Conservation (phyloP, 2,888 invertebrate genomes). For the Polyploca ridens region DNA sequence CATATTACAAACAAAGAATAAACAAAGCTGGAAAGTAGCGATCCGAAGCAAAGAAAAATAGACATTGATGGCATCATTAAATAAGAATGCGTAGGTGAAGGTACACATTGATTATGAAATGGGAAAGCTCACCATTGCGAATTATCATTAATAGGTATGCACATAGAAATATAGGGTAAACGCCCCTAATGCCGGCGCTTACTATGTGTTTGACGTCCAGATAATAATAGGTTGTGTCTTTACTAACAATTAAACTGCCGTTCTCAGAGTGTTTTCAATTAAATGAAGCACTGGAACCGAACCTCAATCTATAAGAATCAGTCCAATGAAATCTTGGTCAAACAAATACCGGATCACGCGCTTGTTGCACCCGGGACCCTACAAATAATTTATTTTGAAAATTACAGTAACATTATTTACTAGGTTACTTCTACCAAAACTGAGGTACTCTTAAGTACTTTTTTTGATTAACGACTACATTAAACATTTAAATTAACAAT, state of each 20-base stretch:
- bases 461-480: not conserved
- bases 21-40: slow-evolving; percentile 7
- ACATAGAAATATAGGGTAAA: slow-evolving; percentile 62
- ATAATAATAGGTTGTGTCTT: slow-evolving; percentile 59
- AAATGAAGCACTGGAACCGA: slow-evolving; percentile 60
- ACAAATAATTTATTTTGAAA: too few species aligned
- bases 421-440: not conserved
- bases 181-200: slow-evolving; percentile 56
- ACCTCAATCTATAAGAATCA: slow-evolving; percentile 41
- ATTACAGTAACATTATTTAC: too few species aligned
- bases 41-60: slow-evolving; percentile 28
- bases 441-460: too few species aligned
- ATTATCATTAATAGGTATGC: slow-evolving; percentile 52
- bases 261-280: slow-evolving; percentile 68
- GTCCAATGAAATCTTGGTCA: slow-evolving; percentile 29
- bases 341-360: slow-evolving; percentile 14
- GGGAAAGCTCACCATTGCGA: slow-evolving; percentile 41
- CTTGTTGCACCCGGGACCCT: too few species aligned
- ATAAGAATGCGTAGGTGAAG: slow-evolving; percentile 43
- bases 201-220: slow-evolving; percentile 60
- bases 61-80: slow-evolving; percentile 28
- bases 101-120: slow-evolving; percentile 34
- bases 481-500: not conserved
- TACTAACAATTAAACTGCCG: slow-evolving; percentile 58
- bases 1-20: slow-evolving; percentile 8